Percentiles rank a stretch among this genome's conserved stretches.
phyloP scores from a whole-genome alignment of 1,140 invertebrate species.

The Drosophila nannoptera region DNA sequence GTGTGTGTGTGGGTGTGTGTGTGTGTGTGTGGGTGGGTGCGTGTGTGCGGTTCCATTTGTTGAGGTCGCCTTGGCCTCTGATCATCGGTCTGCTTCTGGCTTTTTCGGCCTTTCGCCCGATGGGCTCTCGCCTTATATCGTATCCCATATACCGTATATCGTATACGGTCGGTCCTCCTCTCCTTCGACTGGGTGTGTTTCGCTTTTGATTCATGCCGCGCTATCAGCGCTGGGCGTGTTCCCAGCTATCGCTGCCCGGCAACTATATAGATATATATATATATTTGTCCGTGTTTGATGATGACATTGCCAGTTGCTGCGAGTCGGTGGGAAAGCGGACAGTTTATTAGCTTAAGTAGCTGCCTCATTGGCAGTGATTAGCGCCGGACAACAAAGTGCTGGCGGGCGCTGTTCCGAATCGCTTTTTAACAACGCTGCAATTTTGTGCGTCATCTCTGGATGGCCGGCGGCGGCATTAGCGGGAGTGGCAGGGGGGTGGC shows the following conservation, averaged over 20 bases:
- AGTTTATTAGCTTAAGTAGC: constrained; percentile 75
- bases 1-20: constrained; percentile 17
- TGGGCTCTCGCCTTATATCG: too few species aligned
- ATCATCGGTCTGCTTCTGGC: background rate
- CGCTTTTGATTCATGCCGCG: constrained; percentile 67
- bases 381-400: constrained; percentile 39
- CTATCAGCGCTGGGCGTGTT: constrained; percentile 73
- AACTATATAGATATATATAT: background rate
- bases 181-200: constrained; percentile 60
- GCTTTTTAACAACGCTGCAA: constrained; percentile 74
- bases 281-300: constrained; percentile 43
- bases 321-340: constrained; percentile 2
- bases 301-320: constrained; percentile 60
- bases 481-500: background rate
- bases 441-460: constrained; percentile 31
- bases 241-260: constrained; percentile 15
- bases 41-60: constrained; percentile 71
- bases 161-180: too few species aligned
- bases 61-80: constrained; percentile 10
- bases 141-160: too few species aligned
- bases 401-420: constrained; percentile 57
- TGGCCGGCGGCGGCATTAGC: constrained; percentile 10
- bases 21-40: constrained; percentile 76
- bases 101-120: background rate
- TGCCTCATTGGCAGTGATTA: constrained; percentile 70